phyloP scores from a whole-genome alignment of 2,797 vertebrate genomes.

The Pipistrellus pipistrellus region DNA sequence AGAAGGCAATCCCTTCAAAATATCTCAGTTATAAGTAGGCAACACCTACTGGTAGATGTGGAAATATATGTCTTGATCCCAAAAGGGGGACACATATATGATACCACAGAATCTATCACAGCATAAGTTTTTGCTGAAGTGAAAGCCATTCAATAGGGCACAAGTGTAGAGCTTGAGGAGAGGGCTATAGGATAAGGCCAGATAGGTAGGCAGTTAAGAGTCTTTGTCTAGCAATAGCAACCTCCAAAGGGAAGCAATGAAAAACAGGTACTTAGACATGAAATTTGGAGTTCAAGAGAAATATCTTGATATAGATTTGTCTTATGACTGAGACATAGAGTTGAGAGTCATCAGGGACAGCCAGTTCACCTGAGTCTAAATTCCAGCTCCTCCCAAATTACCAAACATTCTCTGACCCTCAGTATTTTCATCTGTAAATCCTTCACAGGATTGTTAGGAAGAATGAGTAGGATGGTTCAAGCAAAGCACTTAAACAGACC shows the following conservation, averaged over 20 bases:
- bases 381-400: not conserved
- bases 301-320: conserved; percentile 11
- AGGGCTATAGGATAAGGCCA: not conserved
- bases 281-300: not conserved
- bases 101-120: not conserved
- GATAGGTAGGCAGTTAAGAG: not conserved
- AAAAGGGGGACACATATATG: not conserved
- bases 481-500: conserved; percentile 21
- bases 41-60: not conserved
- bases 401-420: not conserved
- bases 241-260: not conserved
- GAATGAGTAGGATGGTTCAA: not conserved
- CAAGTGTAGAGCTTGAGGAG: not conserved
- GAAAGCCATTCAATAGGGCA: not conserved
- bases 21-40: not conserved
- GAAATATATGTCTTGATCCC: not conserved
- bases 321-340: conserved; percentile 4
- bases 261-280: not conserved
- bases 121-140: not conserved
- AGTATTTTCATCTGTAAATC: not conserved
- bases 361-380: not conserved
- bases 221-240: not conserved
- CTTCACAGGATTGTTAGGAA: conserved; percentile 8
- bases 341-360: conserved; percentile 7
- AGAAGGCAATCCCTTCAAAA: not conserved